Evolutionary conservation across 2,797 vertebrate species (phyloP).

Genomic region (Lagodon rhomboides): DNA sequence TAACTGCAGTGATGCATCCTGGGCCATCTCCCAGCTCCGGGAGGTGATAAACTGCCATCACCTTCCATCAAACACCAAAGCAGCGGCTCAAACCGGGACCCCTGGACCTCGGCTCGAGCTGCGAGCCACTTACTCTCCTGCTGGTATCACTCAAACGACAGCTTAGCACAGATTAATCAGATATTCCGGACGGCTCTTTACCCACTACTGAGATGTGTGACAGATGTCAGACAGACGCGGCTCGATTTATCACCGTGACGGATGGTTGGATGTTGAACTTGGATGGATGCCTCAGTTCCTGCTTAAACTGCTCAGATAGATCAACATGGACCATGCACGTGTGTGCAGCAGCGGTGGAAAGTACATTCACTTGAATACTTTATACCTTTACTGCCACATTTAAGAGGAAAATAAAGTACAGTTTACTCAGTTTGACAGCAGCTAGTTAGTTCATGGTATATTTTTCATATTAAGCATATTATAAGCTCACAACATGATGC

Average conservation of each 20-base stretch:
- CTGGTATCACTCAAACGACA: slow-evolving; percentile 80
- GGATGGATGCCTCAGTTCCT: slow-evolving; percentile 55
- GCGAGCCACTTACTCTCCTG: slow-evolving; percentile 72
- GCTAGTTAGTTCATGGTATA: not conserved
- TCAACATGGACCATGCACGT: slow-evolving; percentile 20
- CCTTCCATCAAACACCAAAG: slow-evolving; percentile 69
- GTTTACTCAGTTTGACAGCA: not conserved
- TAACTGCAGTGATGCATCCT: slow-evolving; percentile 20
- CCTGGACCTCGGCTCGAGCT: slow-evolving; percentile 64
- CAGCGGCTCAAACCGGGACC: slow-evolving; percentile 65
- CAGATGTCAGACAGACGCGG: slow-evolving; percentile 77
- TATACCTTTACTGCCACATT: not conserved
- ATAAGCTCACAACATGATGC: not conserved
- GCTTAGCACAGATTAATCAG: slow-evolving; percentile 81
- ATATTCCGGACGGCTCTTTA: slow-evolving; percentile 72
- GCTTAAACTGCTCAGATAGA: slow-evolving; percentile 22
- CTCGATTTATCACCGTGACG: slow-evolving; percentile 78
- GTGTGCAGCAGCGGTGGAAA: slow-evolving; percentile 4
- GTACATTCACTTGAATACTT: not conserved
- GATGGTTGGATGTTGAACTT: slow-evolving; percentile 66
- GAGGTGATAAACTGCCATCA: slow-evolving; percentile 70
- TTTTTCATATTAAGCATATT: not conserved
- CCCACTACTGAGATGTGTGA: slow-evolving; percentile 74
- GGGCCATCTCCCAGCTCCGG: not conserved
- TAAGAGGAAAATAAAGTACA: too few relatives aligned